Base-by-base conservation (phyloP, 2,888 invertebrate genomes). In the Drosophila eohydei region DNA sequence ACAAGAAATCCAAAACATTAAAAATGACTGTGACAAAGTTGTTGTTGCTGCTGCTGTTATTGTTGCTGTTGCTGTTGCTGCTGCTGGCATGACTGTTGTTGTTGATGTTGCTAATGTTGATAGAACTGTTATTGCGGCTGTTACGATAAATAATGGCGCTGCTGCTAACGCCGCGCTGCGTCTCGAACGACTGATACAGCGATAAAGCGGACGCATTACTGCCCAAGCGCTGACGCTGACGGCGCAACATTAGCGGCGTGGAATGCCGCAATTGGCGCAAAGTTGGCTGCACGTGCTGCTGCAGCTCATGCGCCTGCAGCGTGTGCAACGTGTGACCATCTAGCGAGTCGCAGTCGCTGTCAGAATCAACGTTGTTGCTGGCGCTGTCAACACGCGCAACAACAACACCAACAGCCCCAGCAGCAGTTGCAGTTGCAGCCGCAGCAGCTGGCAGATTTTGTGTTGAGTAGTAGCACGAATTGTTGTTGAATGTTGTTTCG, bases 1-100 rank as follows among this genome's bases (percentile, higher is more conserved):
- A 93, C 74, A 93, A 74, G 88, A 93, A 92, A 78, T 93, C 93
- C 81, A 93, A 90, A 80, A 93, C 91, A 89, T 92, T 92, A 83
- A 93, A 92, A 84, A 93, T 89, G 79, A 93, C 89, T 72, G 91
- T 92, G 85, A 92, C 91, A 83, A 92, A 89, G 81, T 88, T 90
- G 62, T 78, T 90, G 74, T 80, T 84, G 80, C 71, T 86, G 78
- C 72, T 88, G 82, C 71, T 85, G 72, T 74, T 88, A 81, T 71
- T 84, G 71, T 70, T 83, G 80, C 78, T 83, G 79, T 54, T 81
- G 71, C 66, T 78, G 73, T 65, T 78, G 76, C 70, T 54, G 46
- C 11, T 76, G 38, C 26, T 54, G 52, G 38, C 38, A 38, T 51
- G 51, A 60, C 63, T 83, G 66, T 68, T 32, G 32, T 12, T 77